A percentile compares a stretch with the other conserved stretches of the same genome.
Evolutionary conservation across 2,888 invertebrate genomes (phyloP).

Genomic region (Dysmachus trigonus): DNA sequence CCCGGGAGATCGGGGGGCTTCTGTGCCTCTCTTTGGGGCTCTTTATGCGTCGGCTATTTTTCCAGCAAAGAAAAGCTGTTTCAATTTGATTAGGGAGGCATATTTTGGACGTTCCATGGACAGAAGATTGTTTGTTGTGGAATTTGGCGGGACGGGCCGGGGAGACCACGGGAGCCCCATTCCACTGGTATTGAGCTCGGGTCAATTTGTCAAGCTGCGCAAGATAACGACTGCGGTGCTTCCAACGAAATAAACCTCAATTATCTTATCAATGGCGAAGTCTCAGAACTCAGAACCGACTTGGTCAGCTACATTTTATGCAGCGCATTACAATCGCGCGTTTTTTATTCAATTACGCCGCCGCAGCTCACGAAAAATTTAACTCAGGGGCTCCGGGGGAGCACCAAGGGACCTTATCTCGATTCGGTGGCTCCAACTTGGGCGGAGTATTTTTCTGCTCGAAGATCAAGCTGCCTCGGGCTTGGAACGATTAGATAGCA

Average conservation of each 20-base stretch:
- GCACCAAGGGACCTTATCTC: not conserved
- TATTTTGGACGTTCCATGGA: not conserved
- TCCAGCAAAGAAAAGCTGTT: not conserved
- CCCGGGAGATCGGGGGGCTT: too few species aligned
- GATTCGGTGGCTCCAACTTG: not conserved
- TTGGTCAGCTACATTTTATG: not conserved
- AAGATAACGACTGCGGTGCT: not conserved
- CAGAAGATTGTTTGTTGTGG: not conserved
- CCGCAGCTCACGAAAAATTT: not conserved
- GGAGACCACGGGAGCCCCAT: not conserved
- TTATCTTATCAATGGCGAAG: not conserved
- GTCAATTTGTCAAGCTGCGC: constrained; percentile 17
- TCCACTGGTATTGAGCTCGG: not conserved
- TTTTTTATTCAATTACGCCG: not conserved
- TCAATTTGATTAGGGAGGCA: not conserved
- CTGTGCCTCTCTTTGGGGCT: not conserved
- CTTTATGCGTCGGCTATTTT: not conserved
- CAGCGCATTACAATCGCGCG: not conserved
- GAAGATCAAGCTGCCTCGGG: not conserved
- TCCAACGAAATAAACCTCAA: constrained; percentile 6
- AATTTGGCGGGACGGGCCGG: not conserved
- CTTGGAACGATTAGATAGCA: not conserved
- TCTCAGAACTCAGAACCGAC: not conserved
- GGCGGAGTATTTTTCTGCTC: not conserved
- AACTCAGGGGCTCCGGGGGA: not conserved